Conservation (phyloP, 2,797 vertebrate genomes). For the Tokudaia muenninki region DNA sequence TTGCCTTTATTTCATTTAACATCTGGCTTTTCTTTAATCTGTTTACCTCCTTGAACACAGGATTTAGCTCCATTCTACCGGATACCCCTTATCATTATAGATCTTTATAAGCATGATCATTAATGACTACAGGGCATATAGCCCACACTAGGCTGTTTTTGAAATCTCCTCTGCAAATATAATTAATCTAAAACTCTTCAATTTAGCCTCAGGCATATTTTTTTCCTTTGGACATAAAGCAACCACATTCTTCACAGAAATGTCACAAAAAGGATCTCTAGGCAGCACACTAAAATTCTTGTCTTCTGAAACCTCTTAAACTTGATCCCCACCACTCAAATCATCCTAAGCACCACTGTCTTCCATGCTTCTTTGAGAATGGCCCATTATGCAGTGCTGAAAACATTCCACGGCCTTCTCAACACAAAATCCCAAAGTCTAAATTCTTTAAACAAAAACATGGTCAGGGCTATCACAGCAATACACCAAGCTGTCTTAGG, state of each 20-base stretch:
- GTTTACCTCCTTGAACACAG: neutral
- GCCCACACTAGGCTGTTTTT: neutral
- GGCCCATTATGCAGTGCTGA: neutral
- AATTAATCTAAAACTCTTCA: neutral
- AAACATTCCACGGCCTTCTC: neutral
- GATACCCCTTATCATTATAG: neutral
- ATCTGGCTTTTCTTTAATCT: neutral
- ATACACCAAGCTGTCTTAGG: neutral
- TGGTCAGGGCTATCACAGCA: neutral
- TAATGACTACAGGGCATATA: neutral
- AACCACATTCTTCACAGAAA: neutral
- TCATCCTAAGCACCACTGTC: neutral
- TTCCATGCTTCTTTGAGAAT: too few species aligned
- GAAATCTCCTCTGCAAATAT: neutral
- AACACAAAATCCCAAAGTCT: neutral
- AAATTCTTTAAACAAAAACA: neutral
- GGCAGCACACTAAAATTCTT: neutral
- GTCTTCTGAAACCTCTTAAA: neutral
- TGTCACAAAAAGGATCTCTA: neutral
- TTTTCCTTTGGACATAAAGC: neutral
- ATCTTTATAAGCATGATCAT: neutral
- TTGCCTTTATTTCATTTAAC: neutral
- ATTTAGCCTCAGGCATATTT: neutral
- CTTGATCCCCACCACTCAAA: neutral
- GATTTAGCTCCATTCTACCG: neutral